Evolutionary conservation across 2,888 invertebrate species (phyloP).

Genomic region (Xylocampa areola): DNA sequence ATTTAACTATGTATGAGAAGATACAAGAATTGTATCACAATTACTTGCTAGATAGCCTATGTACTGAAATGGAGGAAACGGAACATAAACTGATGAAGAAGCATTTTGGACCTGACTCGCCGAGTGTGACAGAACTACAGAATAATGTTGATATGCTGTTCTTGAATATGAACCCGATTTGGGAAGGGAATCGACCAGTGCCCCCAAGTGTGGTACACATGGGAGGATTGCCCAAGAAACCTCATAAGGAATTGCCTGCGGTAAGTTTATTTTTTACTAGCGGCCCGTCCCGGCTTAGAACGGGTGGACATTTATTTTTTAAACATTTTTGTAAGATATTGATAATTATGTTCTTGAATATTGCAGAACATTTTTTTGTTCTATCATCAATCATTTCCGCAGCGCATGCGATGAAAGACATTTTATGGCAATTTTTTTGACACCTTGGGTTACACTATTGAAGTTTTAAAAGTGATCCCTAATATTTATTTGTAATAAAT

Average conservation of each 20-base stretch:
- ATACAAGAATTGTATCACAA: conserved; percentile 54
- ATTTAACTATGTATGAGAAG: conserved; percentile 66
- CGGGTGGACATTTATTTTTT: too few species aligned
- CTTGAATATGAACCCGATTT: conserved; percentile 76
- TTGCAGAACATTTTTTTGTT: too few species aligned
- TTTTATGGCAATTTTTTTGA: too few species aligned
- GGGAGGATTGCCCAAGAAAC: conserved; percentile 78
- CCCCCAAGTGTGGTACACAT: conserved; percentile 77
- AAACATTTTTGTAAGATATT: too few species aligned
- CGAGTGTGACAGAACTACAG: conserved; percentile 56
- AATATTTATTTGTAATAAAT: too few species aligned
- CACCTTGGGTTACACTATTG: too few species aligned
- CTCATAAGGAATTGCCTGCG: conserved; percentile 73
- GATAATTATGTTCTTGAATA: too few species aligned
- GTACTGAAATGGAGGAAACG: conserved; percentile 8
- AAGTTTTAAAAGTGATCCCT: too few species aligned
- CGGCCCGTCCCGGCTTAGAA: too few species aligned
- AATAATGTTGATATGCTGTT: conserved; percentile 76
- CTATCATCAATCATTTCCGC: too few species aligned
- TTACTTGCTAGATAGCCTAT: conserved; percentile 24
- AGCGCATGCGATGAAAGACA: too few species aligned
- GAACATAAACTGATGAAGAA: conserved; percentile 51
- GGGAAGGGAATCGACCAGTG: conserved; percentile 72
- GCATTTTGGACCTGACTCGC: conserved; percentile 60
- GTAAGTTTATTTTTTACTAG: conserved; percentile 60